A percentile compares a stretch with the other conserved stretches of the same genome.
Evolutionary conservation across 2,113 vertebrate genomes (phyloP).

Genomic region (Gopherus evgoodei): DNA sequence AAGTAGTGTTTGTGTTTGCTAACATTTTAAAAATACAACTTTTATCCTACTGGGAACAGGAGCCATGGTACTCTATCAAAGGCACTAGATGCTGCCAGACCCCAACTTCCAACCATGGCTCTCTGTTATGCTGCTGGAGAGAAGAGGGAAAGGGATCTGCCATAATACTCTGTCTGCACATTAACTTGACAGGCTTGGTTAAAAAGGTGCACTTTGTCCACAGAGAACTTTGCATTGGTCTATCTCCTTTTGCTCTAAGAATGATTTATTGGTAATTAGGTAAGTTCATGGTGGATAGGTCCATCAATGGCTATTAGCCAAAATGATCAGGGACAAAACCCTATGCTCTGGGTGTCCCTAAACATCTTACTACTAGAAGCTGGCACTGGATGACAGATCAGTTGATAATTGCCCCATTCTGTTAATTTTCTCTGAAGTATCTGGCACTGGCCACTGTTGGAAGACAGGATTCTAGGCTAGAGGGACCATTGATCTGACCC

Average conservation of each 20-base stretch:
- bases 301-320: not conserved
- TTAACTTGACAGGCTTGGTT: not conserved
- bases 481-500: not conserved
- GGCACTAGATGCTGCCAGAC: not conserved
- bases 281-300: not conserved
- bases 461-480: not conserved
- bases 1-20: not conserved
- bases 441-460: not conserved
- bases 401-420: not conserved
- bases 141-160: not conserved
- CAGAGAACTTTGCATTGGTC: not conserved
- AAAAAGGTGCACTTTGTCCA: not conserved
- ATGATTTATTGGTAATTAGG: not conserved
- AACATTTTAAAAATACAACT: not conserved
- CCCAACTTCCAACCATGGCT: not conserved
- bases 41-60: not conserved
- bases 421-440: not conserved
- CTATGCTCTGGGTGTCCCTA: not conserved
- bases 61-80: not conserved
- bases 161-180: not conserved
- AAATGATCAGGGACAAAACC: not conserved
- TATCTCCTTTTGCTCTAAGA: constrained; percentile 2
- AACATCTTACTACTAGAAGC: not conserved
- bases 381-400: not conserved
- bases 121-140: not conserved